These are phyloP conservation scores for Drosophila kuntzei DNA, from an alignment of 2,888 invertebrate genomes.

Conservation along the genomic window DNA sequence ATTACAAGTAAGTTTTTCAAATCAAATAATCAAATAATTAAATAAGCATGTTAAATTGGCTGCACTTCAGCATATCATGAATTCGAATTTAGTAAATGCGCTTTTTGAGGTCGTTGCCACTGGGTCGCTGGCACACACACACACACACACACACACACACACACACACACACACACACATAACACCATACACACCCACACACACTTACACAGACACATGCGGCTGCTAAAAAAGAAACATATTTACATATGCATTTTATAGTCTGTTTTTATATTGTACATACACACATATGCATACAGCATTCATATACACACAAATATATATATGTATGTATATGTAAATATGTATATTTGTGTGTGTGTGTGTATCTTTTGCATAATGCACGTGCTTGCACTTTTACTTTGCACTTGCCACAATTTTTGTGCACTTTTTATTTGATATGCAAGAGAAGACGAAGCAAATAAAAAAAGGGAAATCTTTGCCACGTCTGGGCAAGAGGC, in stretches of 20 bases:
- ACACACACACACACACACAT: conserved; percentile 1
- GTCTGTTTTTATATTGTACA: background rate
- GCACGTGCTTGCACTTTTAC: conserved; percentile 70
- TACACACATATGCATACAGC: conserved; percentile 2
- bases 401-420: conserved; percentile 72
- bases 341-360: background rate
- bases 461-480: conserved; percentile 44
- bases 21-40: background rate
- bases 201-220: background rate
- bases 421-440: conserved; percentile 49
- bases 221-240: background rate
- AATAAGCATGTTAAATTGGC: background rate
- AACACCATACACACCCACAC: too few species aligned
- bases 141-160: background rate
- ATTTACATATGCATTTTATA: conserved; percentile 12
- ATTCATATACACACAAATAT: background rate
- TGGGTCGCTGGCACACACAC: conserved; percentile 16
- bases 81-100: background rate
- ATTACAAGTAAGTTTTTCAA: too few species aligned
- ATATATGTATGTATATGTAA: background rate
- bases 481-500: conserved; percentile 41
- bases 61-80: background rate
- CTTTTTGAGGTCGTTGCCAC: conserved; percentile 38
- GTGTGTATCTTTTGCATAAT: conserved; percentile 43
- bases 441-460: conserved; percentile 32